A percentile compares a stretch with the other conserved stretches of the same genome.
Evolutionary conservation across 2,888 invertebrate genomes (phyloP).

Genomic region (Eilema griseolum): DNA sequence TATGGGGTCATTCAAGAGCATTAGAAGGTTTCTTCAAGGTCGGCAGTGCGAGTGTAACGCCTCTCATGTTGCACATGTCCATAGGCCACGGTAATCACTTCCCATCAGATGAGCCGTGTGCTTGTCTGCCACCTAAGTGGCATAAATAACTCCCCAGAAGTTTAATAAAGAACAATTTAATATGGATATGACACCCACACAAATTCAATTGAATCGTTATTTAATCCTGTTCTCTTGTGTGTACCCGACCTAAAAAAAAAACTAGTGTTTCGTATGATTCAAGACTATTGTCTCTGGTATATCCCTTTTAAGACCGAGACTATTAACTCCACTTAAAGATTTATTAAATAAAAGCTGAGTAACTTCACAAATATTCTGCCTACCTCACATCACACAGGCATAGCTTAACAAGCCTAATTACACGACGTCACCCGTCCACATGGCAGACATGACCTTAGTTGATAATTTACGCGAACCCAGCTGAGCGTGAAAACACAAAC

Average conservation of each 20-base stretch:
- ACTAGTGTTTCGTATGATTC: constrained; percentile 1
- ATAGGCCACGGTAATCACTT: no score
- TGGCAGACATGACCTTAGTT: constrained; percentile 58
- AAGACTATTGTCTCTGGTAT: constrained; percentile 13
- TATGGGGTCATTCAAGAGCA: no score
- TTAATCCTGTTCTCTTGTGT: background rate
- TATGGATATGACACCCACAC: background rate
- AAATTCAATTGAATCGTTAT: background rate
- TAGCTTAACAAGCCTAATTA: constrained; percentile 40
- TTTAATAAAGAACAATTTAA: background rate
- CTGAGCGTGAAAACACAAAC: constrained; percentile 51
- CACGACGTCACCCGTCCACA: constrained; percentile 17
- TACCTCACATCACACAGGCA: constrained; percentile 11
- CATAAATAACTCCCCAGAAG: no score
- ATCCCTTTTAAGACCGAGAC: constrained; percentile 22
- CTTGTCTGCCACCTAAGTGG: no score
- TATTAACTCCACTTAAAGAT: constrained; percentile 19
- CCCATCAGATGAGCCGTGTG: no score
- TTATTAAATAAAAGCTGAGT: constrained; percentile 6
- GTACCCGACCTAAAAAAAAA: background rate
- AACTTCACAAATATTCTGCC: constrained; percentile 15
- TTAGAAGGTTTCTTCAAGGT: no score
- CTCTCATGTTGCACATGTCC: no score
- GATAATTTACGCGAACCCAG: constrained; percentile 59
- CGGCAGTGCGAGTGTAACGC: no score